Conservation (phyloP, 2,888 invertebrate species). For the Augochlorella aurata region DNA sequence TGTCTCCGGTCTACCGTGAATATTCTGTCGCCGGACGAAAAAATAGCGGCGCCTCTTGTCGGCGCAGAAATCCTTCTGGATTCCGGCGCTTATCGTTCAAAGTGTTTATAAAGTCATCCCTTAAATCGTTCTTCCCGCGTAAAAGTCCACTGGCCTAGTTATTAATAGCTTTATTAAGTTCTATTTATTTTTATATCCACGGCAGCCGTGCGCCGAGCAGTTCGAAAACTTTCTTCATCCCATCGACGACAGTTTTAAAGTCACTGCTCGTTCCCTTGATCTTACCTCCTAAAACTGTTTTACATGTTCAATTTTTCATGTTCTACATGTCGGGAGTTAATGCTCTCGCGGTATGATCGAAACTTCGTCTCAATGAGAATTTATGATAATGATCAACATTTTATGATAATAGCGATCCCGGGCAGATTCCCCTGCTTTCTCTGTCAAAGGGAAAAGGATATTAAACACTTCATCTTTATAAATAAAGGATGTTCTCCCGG, state of each 20-base stretch:
- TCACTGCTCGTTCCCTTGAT: slow-evolving; percentile 17
- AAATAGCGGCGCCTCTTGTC: not conserved
- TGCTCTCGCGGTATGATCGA: slow-evolving; percentile 7
- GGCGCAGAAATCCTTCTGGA: not conserved
- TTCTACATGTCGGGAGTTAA: slow-evolving; percentile 17
- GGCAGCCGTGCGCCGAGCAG: too few species aligned
- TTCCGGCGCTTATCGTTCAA: too few species aligned
- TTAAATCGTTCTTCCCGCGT: not conserved
- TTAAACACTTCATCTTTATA: slow-evolving; percentile 25
- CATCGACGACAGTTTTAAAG: slow-evolving; percentile 13
- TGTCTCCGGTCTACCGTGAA: slow-evolving; percentile 9
- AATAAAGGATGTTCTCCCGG: not conserved
- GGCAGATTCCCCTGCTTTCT: not conserved
- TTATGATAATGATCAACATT: slow-evolving; percentile 23
- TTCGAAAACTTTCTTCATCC: slow-evolving; percentile 3
- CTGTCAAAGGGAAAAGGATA: not conserved
- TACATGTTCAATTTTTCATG: slow-evolving; percentile 27
- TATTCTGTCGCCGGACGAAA: not conserved
- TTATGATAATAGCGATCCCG: slow-evolving; percentile 11
- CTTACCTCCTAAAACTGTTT: slow-evolving; percentile 5
- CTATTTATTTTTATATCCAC: not conserved
- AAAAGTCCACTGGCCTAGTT: not conserved
- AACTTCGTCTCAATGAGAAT: slow-evolving; percentile 15
- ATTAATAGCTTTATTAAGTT: slow-evolving; percentile 11
- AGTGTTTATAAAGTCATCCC: not conserved